These are phyloP conservation scores for Cartodere bifasciata DNA, from an alignment of 2,888 invertebrate genomes.

Conservation along the genomic window DNA sequence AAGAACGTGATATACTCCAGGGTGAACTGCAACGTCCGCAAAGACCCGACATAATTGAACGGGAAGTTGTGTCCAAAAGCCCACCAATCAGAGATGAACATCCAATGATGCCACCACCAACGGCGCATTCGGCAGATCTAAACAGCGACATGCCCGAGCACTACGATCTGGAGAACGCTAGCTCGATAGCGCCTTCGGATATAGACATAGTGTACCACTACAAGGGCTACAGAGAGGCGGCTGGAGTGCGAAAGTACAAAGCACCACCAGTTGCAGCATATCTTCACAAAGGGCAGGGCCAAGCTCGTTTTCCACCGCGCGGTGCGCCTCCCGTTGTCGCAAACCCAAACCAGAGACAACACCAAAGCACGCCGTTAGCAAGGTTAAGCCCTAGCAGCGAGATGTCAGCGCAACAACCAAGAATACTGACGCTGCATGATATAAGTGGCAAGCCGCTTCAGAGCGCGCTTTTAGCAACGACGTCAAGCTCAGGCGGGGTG, in stretches of 20 bases:
- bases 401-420: slow-evolving; percentile 78
- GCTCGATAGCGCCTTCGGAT: slow-evolving; percentile 94
- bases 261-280: slow-evolving; percentile 69
- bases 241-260: slow-evolving; percentile 76
- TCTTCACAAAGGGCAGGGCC: slow-evolving; percentile 54
- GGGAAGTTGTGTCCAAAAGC: slow-evolving; percentile 76
- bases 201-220: slow-evolving; percentile 95
- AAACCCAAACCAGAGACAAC: slow-evolving; percentile 57
- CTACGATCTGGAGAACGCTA: slow-evolving; percentile 93
- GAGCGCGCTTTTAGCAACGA: slow-evolving; percentile 77
- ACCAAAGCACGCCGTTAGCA: slow-evolving; percentile 84
- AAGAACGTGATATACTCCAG: slow-evolving; percentile 66
- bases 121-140: slow-evolving; percentile 60
- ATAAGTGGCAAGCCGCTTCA: slow-evolving; percentile 88
- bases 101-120: slow-evolving; percentile 67
- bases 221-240: slow-evolving; percentile 80
- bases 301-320: slow-evolving; percentile 61
- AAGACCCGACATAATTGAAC: slow-evolving; percentile 86
- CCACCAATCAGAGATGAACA: slow-evolving; percentile 67
- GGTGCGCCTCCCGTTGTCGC: slow-evolving; percentile 61
- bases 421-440: slow-evolving; percentile 85
- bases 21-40: slow-evolving; percentile 67
- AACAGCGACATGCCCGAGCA: slow-evolving; percentile 77
- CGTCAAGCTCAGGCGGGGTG: slow-evolving; percentile 77
- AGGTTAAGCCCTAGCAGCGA: slow-evolving; percentile 86